Percentiles rank a stretch among this genome's conserved stretches.
Conservation (phyloP, 2,797 vertebrate species). For the Loris lydekkerianus region DNA sequence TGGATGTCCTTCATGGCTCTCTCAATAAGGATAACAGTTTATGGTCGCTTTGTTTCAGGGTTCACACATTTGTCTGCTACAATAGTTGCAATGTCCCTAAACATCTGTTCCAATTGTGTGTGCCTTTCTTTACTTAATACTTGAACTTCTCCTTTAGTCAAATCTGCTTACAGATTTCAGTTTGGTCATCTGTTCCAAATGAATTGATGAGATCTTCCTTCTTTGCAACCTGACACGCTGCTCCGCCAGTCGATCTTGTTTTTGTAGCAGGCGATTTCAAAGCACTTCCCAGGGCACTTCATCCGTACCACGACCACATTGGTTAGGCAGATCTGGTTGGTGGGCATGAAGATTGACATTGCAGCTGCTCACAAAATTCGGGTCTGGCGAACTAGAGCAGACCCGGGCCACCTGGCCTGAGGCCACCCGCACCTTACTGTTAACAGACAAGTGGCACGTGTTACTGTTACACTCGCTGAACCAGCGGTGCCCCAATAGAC, state of each 20-base stretch:
- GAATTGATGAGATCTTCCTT: constrained; percentile 94
- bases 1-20: constrained; percentile 98
- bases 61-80: constrained; percentile 99
- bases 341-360: constrained; percentile 97
- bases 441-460: not conserved
- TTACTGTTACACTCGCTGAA: rapidly evolving
- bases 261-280: constrained; percentile 97
- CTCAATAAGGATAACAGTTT: constrained; percentile 96
- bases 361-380: not conserved
- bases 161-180: constrained; percentile 98
- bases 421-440: rapidly evolving
- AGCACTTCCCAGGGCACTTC: constrained; percentile 95
- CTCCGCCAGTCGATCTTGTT: constrained; percentile 96
- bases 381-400: rapidly evolving
- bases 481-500: rapidly evolving
- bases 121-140: constrained; percentile 97
- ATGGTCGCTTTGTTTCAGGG: constrained; percentile 97
- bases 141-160: constrained; percentile 96
- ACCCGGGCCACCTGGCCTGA: not conserved
- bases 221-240: constrained; percentile 95
- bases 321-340: constrained; percentile 96
- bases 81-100: constrained; percentile 96
- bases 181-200: constrained; percentile 95
- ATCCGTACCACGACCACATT: constrained; percentile 97
- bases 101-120: constrained; percentile 96